Base-by-base conservation (phyloP, 1,140 invertebrate genomes). In the Neodiprion pinetum region DNA sequence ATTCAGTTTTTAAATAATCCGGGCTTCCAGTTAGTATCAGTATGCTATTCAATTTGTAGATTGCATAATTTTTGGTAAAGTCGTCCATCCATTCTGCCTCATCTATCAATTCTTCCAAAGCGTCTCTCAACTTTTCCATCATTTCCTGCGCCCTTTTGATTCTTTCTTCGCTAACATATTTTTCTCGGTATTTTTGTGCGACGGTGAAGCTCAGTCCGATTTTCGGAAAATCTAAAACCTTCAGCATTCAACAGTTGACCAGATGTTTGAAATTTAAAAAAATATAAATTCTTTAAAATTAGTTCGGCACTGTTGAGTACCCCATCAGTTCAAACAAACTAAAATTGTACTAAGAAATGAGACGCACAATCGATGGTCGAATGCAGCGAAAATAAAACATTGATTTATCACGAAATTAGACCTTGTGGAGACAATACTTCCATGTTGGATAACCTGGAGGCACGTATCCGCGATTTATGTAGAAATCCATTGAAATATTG, bases 201-300 rank as follows among this genome's bases (percentile, higher is more conserved):
- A 61, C 53, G 53, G 53, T 9, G 53, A 61, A 61, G 53, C 53
- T 61, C 53, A 61, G 53, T 61, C 53, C 53, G 53, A 61, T 61
- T 8, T 61, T 61, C 0, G 53, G 53, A 61, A 61, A 61, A 61
- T 61, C 53, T 61, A 61, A 61, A 61, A 61, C 53, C 53, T 61
- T 61, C n/a, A 61, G 53, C n/a, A 61, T 12, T 61, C 53, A 61
- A 61, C n/a, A 12, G 28, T 40, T 40, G 28, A 40, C 28, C 5
- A 40, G 28, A 3, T 40, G 28, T 40, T 40, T 40, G 28, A 40
- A 40, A 40, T 40, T 40, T 40, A 40, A 40, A 40, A 3, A 40
- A 40, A 40, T 40, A 40, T 40, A 40, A 40, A 40, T 40, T 40
- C 28, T 40, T 40, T 40, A 40, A 40, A 40, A 40, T 40, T 40